Evolutionary conservation across 1,140 invertebrate species (phyloP).

Genomic region (Pseudomyrmex dendroicus): DNA sequence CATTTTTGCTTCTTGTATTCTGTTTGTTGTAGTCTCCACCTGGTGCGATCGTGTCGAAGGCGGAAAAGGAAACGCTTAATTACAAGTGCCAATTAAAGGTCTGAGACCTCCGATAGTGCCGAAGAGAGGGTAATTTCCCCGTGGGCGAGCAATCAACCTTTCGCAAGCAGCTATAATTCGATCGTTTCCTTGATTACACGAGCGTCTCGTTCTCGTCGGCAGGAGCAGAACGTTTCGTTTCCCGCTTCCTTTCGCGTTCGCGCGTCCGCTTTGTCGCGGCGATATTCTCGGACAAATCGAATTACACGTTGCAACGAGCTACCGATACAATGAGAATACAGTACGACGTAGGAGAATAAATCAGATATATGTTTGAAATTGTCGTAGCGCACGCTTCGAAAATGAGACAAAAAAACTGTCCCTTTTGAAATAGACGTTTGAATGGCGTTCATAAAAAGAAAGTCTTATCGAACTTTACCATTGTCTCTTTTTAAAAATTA

Average conservation of each 20-base stretch:
- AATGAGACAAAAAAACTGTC: background rate
- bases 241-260: constrained; percentile 17
- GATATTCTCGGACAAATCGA: constrained; percentile 27
- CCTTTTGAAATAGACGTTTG: too few species aligned
- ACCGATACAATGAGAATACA: constrained; percentile 33
- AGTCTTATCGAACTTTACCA: too few species aligned
- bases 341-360: background rate
- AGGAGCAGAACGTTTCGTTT: constrained; percentile 16
- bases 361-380: background rate
- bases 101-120: constrained; percentile 17
- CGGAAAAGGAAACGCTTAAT: constrained; percentile 66
- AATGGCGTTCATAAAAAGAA: too few species aligned
- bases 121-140: constrained; percentile 64
- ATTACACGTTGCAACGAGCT: constrained; percentile 19
- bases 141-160: constrained; percentile 65
- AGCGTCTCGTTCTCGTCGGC: constrained; percentile 8
- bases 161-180: constrained; percentile 69
- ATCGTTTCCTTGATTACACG: constrained; percentile 71
- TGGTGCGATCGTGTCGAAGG: constrained; percentile 15
- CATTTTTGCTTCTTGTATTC: constrained; percentile 5
- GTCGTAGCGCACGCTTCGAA: background rate
- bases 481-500: too few species aligned
- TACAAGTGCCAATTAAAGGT: constrained; percentile 67
- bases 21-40: constrained; percentile 13
- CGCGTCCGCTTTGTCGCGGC: constrained; percentile 35